A percentile compares a stretch with the other conserved stretches of the same genome.
Conservation (phyloP, 2,113 vertebrate genomes). For the Parotia lawesii region DNA sequence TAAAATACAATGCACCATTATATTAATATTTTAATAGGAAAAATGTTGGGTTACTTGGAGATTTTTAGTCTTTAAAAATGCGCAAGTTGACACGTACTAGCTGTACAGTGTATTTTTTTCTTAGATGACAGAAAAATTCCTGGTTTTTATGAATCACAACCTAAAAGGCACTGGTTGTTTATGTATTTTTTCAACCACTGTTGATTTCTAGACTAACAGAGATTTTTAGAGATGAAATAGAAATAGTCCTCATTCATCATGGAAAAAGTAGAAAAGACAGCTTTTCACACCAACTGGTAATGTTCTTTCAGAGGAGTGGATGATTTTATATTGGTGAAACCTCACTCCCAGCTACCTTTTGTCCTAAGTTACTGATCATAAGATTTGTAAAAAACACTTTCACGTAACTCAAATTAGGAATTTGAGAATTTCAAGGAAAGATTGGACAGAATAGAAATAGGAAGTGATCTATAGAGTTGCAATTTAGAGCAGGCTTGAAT, state of each 20-base stretch:
- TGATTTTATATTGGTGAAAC: not conserved
- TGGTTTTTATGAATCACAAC: not conserved
- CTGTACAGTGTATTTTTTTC: not conserved
- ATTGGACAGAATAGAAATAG: not conserved
- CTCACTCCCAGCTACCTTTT: not conserved
- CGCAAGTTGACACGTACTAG: not conserved
- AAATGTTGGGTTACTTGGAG: not conserved
- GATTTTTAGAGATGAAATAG: not conserved
- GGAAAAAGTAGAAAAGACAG: not conserved
- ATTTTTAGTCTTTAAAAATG: not conserved
- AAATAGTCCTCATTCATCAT: not conserved
- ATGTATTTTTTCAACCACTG: not conserved
- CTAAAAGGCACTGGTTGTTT: not conserved
- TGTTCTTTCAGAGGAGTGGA: not conserved
- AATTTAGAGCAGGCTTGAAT: not conserved
- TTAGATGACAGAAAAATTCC: not conserved
- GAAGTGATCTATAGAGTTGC: fast-evolving
- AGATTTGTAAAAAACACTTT: not conserved
- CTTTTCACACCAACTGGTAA: not conserved
- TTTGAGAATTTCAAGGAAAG: not conserved
- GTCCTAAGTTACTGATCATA: not conserved
- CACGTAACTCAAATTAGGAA: not conserved
- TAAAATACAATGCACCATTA: not conserved
- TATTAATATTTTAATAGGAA: not conserved
- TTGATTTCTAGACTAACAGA: not conserved